Conservation (phyloP, 2,888 invertebrate genomes). For the Drosophila emarginata region DNA sequence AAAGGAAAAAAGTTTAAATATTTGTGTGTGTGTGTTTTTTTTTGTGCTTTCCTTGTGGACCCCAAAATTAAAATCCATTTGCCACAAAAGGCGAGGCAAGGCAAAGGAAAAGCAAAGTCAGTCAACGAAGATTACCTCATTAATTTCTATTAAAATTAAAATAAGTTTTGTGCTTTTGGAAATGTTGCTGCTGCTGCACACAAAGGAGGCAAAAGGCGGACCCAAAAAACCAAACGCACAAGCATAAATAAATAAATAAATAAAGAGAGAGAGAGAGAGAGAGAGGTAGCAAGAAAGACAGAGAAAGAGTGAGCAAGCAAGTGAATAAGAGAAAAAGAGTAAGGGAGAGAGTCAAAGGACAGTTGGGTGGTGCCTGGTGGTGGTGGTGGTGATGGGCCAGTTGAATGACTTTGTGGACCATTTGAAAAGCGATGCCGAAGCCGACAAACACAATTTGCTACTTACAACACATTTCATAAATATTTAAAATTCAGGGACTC, state of each 20-base stretch:
- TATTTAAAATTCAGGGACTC: conserved; percentile 61
- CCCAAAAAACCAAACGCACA: conserved; percentile 34
- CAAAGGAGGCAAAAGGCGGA: conserved; percentile 46
- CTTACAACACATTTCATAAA: conserved; percentile 66
- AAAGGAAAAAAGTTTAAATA: not conserved
- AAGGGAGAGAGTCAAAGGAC: conserved; percentile 4
- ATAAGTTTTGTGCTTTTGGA: conserved; percentile 61
- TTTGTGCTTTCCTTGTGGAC: not conserved
- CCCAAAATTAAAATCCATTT: conserved; percentile 63
- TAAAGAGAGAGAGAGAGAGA: conserved; percentile 22
- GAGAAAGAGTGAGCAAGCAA: not conserved
- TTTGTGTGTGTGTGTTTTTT: not conserved
- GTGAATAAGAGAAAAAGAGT: not conserved
- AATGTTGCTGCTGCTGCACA: conserved; percentile 31
- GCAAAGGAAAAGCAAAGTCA: conserved; percentile 29
- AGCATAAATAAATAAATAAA: conserved; percentile 63
- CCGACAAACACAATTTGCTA: conserved; percentile 62
- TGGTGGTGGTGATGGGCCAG: conserved; percentile 5
- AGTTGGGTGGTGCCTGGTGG: not conserved
- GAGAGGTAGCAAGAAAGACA: conserved; percentile 7
- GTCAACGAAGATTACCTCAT: conserved; percentile 69
- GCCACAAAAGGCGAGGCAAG: conserved; percentile 23
- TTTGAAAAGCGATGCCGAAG: conserved; percentile 50
- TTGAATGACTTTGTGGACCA: conserved; percentile 59
- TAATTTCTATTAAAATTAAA: conserved; percentile 72